Evolutionary conservation across 2,888 invertebrate species (phyloP), one percentile per base, ranked within the genome.

Genomic region (Priocnemis perturbator): DNA sequence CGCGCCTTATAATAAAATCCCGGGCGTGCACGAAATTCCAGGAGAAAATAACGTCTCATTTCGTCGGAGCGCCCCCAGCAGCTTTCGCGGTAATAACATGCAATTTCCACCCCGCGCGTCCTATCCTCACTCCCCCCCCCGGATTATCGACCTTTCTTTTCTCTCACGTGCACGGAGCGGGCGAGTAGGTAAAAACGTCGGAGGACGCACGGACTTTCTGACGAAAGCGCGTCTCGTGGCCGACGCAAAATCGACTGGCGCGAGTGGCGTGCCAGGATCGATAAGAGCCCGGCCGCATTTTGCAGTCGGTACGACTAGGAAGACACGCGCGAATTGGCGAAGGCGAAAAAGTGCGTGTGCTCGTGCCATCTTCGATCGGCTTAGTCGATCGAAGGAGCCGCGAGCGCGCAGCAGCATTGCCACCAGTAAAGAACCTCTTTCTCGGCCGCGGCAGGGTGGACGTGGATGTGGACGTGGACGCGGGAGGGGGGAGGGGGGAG

Each of bases 11-110:
- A 78, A 80, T 78, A 76, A 71, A 79, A 76, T 63, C 73, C 67
- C 72, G 57, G 69, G 73, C 68, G 64, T 67, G 75, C 74, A 74
- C 71, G 74, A 81, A 78, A 83, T 83, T 79, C 81, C 77, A 69
- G 69, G 72, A 74, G 81, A 79, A 81, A 83, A 83, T 85, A 86
- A 84, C 83, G 82, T 85, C 83, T 84, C 83, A 82, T 84, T 83
- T 83, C 69, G 74, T 61, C 45, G 65, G 65, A 61, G 64, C 76
- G 73, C 82, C 82, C 75, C 77, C 64, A 67, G 71, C 76, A 69
- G 69, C 74, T 75, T 71, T 78, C 75, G 47, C 73, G 37, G 69
- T 84, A 83, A 85, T 85, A 85, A 81, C 79, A 81, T 83, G 79
- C 81, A 85, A 85, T 83, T 79, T 84, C 73, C 1, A 57, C 50